phyloP scores from a whole-genome alignment of 1,140 invertebrate species.

The Stenopsyche tienmushanensis region DNA sequence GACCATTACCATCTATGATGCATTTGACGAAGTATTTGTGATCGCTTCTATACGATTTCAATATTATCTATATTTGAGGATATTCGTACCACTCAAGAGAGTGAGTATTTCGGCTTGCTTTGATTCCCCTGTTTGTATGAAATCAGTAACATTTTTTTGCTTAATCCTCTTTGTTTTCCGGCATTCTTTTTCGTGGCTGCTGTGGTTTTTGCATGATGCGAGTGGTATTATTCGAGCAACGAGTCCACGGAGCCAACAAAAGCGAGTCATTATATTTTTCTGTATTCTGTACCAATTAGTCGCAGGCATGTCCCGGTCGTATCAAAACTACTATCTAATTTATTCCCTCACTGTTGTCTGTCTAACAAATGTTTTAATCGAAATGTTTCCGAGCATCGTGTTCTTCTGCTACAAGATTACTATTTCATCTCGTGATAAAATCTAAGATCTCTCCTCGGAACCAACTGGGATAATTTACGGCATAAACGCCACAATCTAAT shows the following conservation, averaged over 20 bases:
- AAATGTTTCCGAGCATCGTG: slow-evolving; percentile 11
- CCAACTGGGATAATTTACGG: slow-evolving; percentile 28
- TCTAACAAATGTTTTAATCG: slow-evolving; percentile 35
- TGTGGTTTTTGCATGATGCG: too few relatives aligned
- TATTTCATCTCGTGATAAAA: slow-evolving; percentile 34
- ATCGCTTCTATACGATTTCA: too few relatives aligned
- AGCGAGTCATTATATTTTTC: slow-evolving; percentile 22
- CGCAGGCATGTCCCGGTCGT: slow-evolving; percentile 30
- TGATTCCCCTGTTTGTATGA: too few relatives aligned
- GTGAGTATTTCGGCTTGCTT: too few relatives aligned
- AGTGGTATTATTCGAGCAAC: too few relatives aligned
- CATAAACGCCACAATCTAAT: neutral
- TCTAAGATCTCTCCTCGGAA: slow-evolving; percentile 23
- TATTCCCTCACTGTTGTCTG: slow-evolving; percentile 30
- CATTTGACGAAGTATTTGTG: too few relatives aligned
- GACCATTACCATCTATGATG: too few relatives aligned
- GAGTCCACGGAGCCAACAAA: neutral
- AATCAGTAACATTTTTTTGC: too few relatives aligned
- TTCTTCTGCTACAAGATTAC: slow-evolving; percentile 16
- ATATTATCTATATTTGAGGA: too few relatives aligned
- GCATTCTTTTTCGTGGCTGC: too few relatives aligned
- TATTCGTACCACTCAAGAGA: too few relatives aligned
- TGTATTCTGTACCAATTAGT: slow-evolving; percentile 40
- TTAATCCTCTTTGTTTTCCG: too few relatives aligned
- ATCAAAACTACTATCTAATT: slow-evolving; percentile 38